Evolutionary conservation across 2,888 invertebrate genomes (phyloP).

Genomic region (Hartigia nigra): DNA sequence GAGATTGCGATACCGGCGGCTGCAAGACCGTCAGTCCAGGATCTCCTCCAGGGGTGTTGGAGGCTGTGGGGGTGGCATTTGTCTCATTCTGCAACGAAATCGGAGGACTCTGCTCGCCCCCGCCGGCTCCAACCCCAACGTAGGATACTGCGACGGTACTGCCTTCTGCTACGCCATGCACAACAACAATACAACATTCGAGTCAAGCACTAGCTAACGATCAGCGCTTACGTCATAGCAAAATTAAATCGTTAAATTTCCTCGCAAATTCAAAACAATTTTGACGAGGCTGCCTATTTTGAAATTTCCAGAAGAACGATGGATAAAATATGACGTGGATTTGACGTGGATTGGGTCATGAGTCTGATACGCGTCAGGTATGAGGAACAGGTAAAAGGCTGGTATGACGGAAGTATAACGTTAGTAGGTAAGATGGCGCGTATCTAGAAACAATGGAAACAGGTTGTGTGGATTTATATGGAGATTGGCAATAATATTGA

Average conservation of each 20-base stretch:
- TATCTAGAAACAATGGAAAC: background rate
- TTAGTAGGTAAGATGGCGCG: background rate
- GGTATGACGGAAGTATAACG: background rate
- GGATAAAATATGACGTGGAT: too few species aligned
- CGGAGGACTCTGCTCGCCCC: constrained; percentile 63
- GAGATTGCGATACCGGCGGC: constrained; percentile 69
- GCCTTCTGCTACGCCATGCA: constrained; percentile 63
- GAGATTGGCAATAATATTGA: background rate
- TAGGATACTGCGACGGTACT: constrained; percentile 63
- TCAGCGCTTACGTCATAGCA: constrained; percentile 35
- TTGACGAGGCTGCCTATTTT: background rate
- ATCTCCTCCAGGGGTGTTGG: constrained; percentile 61
- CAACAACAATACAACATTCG: constrained; percentile 64
- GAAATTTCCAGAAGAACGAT: background rate
- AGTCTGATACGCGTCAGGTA: too few species aligned
- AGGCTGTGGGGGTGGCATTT: constrained; percentile 63
- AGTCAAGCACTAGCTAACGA: constrained; percentile 61
- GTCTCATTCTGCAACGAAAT: constrained; percentile 63
- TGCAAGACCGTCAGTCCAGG: constrained; percentile 71
- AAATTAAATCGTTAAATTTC: background rate
- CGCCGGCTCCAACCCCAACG: constrained; percentile 62
- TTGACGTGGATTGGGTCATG: too few species aligned
- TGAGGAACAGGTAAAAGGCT: background rate
- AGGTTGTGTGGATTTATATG: background rate
- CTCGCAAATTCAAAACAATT: background rate